Base-by-base conservation (phyloP, 2,888 invertebrate species). In the Autographa gamma region DNA sequence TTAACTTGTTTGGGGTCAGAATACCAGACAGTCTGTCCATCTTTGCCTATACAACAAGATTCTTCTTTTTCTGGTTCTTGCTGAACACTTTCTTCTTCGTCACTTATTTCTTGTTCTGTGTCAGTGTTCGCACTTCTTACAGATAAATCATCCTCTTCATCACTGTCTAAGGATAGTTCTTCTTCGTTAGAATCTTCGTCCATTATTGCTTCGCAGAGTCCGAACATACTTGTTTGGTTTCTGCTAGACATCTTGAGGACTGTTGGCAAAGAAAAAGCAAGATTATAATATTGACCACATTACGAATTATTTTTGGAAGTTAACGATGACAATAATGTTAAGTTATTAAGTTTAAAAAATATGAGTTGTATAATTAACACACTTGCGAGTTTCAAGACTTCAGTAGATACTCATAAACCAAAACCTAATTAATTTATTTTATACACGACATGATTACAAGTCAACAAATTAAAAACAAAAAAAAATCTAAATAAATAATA, bases 51-150 rank as follows among this genome's bases (percentile, higher is more conserved):
- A n/a, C 63, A 71, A 16, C 0, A 9, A 2, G n/a, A 19, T 32
- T 71, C 63, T 43, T 71, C 63, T 31, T 66, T 63, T 2, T 66
- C 71, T 19, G 2, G 52, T 3, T 66, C 59, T 54, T 31, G 54
- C 9, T 14, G 6, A 31, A 0, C 0, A 19, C 5, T 1, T 9
- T 31, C 43, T 54, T 74, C 74, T 19, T 69, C 74, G 31, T 73
- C 74, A n/a, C 74, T 68, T 31, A 64, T 2, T 18, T 67, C 67
- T 16, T 73, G 64, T 19, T 74, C 74, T 38, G 74, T 59, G 9
- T 74, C 74, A 56, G 69, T 74, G 11, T 48, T 64, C 13, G 25
- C 1, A 13, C 25, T 32, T 38, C 5, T 32, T 11, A 34, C 34
- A 8, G 18, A 19, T 4, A 63, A 6, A 9, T 60, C 13, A 13